These are phyloP conservation scores for Platysternon megacephalum DNA, from an alignment of 2,113 vertebrate species.

Conservation along the genomic window DNA sequence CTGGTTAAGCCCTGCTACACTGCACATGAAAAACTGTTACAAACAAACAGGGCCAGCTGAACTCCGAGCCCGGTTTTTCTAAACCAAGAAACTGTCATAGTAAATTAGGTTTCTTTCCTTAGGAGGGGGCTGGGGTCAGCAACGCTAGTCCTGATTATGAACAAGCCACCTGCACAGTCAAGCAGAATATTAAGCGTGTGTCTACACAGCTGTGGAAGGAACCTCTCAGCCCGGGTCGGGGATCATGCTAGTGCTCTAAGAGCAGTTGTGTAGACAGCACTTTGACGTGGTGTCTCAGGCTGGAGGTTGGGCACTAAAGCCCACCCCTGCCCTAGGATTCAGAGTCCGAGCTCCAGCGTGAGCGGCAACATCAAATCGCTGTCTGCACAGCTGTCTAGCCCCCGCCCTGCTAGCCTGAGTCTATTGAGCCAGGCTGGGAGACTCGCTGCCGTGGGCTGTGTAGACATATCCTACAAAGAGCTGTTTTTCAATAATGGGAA, in stretches of 20 bases:
- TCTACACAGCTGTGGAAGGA: neutral
- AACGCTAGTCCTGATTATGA: neutral
- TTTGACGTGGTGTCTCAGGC: neutral
- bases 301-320: neutral
- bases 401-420: neutral
- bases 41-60: neutral
- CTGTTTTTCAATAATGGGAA: conserved; percentile 12
- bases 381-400: neutral
- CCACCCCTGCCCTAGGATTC: neutral
- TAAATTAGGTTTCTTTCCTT: neutral
- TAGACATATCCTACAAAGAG: neutral
- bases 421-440: neutral
- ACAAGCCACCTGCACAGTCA: neutral
- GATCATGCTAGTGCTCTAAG: neutral
- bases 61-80: neutral
- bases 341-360: neutral
- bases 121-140: neutral
- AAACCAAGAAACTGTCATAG: neutral
- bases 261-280: neutral
- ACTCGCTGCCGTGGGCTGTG: neutral
- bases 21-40: neutral
- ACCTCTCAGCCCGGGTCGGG: neutral
- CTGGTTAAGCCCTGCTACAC: fast-evolving
- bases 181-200: neutral
- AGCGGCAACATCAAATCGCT: neutral